Conservation (phyloP, 2,797 vertebrate genomes). For the Chromis chromis region DNA sequence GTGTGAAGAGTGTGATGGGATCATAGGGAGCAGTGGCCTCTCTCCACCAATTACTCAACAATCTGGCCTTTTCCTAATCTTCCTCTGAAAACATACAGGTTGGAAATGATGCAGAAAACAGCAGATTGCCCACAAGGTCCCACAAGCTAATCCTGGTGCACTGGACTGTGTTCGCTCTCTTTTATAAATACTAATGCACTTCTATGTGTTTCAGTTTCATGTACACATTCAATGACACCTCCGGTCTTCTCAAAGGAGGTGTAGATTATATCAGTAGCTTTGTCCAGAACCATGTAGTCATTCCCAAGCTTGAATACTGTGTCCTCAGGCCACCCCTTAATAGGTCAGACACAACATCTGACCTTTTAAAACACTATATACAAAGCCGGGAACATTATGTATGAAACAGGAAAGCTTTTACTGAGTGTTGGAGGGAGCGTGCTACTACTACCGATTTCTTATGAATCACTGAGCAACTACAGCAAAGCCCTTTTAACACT, state of each 20-base stretch:
- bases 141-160: constrained; percentile 71
- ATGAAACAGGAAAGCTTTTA: constrained; percentile 40
- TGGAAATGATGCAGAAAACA: constrained; percentile 80
- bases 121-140: constrained; percentile 66
- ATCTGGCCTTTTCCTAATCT: constrained; percentile 75
- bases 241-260: constrained; percentile 34
- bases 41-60: constrained; percentile 78
- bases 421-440: constrained; percentile 10
- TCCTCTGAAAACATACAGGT: constrained; percentile 66
- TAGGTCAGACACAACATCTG: constrained; percentile 53
- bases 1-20: constrained; percentile 80
- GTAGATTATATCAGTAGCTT: constrained; percentile 59
- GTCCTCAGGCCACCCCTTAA: constrained; percentile 60
- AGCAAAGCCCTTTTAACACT: constrained; percentile 12
- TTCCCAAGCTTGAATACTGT: constrained; percentile 24
- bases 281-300: constrained; percentile 27
- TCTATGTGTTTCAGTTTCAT: constrained; percentile 41
- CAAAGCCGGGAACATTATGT: constrained; percentile 34
- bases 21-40: constrained; percentile 69
- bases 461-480: constrained; percentile 42
- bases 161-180: constrained; percentile 64
- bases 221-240: constrained; percentile 44
- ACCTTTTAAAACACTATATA: constrained; percentile 54
- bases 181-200: constrained; percentile 75
- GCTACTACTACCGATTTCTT: constrained; percentile 10